Evolutionary conservation across 1,140 invertebrate genomes (phyloP).

Genomic region (Euglossa dilemma): DNA sequence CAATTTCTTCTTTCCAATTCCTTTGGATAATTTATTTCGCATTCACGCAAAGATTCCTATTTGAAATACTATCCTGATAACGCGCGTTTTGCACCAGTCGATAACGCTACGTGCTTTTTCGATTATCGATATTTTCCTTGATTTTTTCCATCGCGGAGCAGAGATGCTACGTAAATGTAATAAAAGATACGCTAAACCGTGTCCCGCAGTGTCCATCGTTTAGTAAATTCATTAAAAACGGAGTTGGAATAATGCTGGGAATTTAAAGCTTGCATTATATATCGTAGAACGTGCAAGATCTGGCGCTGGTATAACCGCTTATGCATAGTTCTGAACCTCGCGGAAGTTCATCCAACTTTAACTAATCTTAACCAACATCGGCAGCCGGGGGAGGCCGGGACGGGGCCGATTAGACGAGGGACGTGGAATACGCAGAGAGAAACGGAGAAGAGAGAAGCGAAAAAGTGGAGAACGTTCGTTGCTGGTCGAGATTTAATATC

Average conservation of each 20-base stretch:
- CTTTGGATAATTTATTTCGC: no score
- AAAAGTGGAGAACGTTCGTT: constrained; percentile 50
- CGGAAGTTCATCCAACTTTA: constrained; percentile 66
- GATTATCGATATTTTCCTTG: no score
- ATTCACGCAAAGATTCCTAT: no score
- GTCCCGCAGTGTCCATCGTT: background rate
- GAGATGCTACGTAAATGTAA: no score
- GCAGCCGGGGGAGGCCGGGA: constrained; percentile 21
- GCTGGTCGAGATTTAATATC: constrained; percentile 61
- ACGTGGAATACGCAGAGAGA: constrained; percentile 30
- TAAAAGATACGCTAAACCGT: no score
- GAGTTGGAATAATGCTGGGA: constrained; percentile 6
- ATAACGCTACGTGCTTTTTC: no score
- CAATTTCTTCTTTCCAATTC: no score
- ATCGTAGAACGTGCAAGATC: constrained; percentile 55
- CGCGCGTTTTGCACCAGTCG: no score
- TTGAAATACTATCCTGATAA: no score
- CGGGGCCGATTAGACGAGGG: constrained; percentile 56
- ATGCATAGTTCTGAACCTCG: constrained; percentile 61
- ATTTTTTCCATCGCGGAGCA: no score
- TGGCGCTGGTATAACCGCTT: constrained; percentile 65
- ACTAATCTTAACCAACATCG: constrained; percentile 70
- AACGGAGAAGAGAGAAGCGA: constrained; percentile 41
- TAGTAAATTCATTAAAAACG: background rate
- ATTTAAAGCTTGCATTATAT: constrained; percentile 28